Base-by-base conservation (phyloP, 2,888 invertebrate genomes). In the Nebria brevicollis region DNA sequence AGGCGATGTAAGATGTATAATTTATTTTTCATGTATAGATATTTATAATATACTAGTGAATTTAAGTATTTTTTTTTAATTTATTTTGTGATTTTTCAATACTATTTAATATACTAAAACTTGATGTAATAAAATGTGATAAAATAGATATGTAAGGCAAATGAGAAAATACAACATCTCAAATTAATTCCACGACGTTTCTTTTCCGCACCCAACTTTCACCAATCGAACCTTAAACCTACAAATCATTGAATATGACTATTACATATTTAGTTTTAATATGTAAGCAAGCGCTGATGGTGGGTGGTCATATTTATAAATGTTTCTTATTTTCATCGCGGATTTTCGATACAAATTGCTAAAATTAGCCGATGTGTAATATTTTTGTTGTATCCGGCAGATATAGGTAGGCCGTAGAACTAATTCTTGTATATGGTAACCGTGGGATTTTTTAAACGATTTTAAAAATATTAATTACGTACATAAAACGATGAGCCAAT, bases 51-150 rank as follows among this genome's bases (percentile, higher is more conserved):
- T 54, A 54, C 13, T 54, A 54, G 54, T 7, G 54, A 13, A 11
- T 54, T n/a, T n/a, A 54, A 54, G 54, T 13, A 54, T 54, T 54
- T 11, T 54, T 54, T 54, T 54, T 54, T 54, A 54, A 54, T 54
- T 54, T 54, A 54, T 54, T 54, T 54, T 54, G 54, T 54, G 54
- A 54, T 54, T 54, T 54, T 54, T 54, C 54, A 54, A 54, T 54
- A 54, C 54, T 54, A 54, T 54, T 54, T 54, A 54, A 54, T 54
- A 54, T 54, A 54, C 54, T 54, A 54, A 54, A 54, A 54, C 54
- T 54, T 54, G 54, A 54, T 54, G 54, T 54, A 54, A 54, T 54
- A 54, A 54, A 54, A 54, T 54, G 54, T 54, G 54, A 54, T 54
- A 54, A 54, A 54, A 8, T 54, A 54, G 54, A 54, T 34, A 34